Percentiles rank a stretch among this genome's conserved stretches.
Conservation (phyloP, 2,113 vertebrate species). For the Dinomys branickii region DNA sequence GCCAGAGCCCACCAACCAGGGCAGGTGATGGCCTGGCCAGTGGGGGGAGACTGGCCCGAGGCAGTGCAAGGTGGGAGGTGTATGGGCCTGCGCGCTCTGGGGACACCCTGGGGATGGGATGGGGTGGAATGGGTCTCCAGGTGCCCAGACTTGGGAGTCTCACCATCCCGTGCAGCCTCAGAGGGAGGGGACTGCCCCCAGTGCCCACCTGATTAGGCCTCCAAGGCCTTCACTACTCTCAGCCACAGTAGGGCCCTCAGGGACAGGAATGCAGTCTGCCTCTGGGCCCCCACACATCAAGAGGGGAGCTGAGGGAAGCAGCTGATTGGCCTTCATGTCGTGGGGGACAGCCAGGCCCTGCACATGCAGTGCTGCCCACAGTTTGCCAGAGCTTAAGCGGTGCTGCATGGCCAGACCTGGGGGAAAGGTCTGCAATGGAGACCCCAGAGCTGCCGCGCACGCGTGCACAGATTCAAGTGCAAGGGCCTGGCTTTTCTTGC, state of each 20-base stretch:
- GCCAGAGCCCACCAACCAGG: not conserved
- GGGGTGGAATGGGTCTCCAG: not conserved
- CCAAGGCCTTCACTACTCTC: not conserved
- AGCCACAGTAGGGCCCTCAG: not conserved
- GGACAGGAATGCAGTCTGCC: not conserved
- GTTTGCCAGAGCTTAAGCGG: not conserved
- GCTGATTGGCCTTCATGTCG: not conserved
- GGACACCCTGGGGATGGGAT: not conserved
- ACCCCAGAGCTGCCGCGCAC: not conserved
- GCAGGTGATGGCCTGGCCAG: too few species aligned
- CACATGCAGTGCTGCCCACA: not conserved
- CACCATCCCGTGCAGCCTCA: not conserved
- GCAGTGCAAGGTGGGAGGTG: not conserved
- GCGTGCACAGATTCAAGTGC: too few species aligned
- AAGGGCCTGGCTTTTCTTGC: not conserved
- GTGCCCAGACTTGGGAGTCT: not conserved
- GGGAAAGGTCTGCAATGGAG: too few species aligned
- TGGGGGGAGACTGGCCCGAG: too few species aligned
- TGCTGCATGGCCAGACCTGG: too few species aligned
- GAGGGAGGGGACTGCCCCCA: rapidly evolving
- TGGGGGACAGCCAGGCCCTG: not conserved
- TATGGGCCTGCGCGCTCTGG: too few species aligned
- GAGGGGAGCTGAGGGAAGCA: rapidly evolving
- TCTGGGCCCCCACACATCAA: not conserved
- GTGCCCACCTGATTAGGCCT: not conserved